These are phyloP conservation scores for Chauna torquata DNA, from an alignment of 2,113 vertebrate species.

Conservation along the genomic window DNA sequence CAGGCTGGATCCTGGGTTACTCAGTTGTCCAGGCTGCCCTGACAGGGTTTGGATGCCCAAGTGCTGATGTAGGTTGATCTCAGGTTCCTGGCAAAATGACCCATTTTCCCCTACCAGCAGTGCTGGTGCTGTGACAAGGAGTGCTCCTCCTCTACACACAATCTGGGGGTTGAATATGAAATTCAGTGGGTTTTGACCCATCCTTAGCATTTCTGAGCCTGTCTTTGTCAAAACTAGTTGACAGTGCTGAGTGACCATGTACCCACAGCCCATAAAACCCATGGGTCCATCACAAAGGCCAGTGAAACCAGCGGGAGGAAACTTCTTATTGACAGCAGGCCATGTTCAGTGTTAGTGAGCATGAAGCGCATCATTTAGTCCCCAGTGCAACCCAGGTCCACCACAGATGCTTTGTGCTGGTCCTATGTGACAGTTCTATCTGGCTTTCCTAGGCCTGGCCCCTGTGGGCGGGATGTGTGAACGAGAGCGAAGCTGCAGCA, in stretches of 20 bases:
- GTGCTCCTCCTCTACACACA: neutral
- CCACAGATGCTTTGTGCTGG: neutral
- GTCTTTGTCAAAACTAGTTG: neutral
- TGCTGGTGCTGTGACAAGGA: neutral
- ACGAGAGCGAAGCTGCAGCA: conserved; percentile 95
- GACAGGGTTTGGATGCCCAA: neutral
- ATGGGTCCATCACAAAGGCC: neutral
- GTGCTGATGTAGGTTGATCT: neutral
- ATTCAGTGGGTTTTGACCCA: neutral
- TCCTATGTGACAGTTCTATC: neutral
- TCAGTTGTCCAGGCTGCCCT: neutral
- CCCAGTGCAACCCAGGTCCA: accelerated
- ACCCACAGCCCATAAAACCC: neutral
- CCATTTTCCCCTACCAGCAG: neutral
- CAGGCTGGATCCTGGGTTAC: neutral
- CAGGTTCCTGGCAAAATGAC: neutral
- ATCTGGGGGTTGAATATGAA: neutral
- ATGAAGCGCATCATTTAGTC: accelerated
- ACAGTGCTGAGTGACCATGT: neutral
- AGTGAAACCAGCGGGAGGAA: neutral
- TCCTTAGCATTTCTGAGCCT: neutral
- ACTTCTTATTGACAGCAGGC: neutral
- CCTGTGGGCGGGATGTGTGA: conserved; percentile 98
- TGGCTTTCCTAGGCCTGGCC: conserved; percentile 84
- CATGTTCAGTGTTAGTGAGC: neutral